Evolutionary conservation across 2,888 invertebrate genomes (phyloP), one percentile per base, ranked within the genome.

Genomic region (Scaeva pyrastri): DNA sequence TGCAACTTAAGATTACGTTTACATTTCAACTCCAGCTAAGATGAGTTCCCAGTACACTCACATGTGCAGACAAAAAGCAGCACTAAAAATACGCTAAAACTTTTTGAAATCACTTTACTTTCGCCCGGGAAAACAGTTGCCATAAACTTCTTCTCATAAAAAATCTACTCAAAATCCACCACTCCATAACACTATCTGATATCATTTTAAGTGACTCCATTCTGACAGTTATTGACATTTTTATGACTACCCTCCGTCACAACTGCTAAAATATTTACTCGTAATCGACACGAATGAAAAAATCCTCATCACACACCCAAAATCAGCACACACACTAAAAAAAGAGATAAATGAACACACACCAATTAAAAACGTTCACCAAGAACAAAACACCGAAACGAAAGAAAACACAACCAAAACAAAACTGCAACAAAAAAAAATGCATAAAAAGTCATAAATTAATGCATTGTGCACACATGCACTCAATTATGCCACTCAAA

Each of bases 401-500:
- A 60, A 41, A 60, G n/a, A 10, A 60, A 11, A 50, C 31, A 48
- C 23, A 62, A 43, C 41, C 31, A 58, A n/a, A 14, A 19, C 70
- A 31, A 16, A 58, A 62, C 14, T 58, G 68, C 39, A 45, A 64
- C 11, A 43, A 23, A 64, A 3, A 43, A 45, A 43, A 75, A 64
- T 48, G 52, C 31, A 81, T 60, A 21, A 82, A 86, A 77, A 73
- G 70, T 71, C 77, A 86, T 82, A 86, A 86, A 82, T 86, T 81
- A 82, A 86, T 86, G 86, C 86, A 74, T 78, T 86, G 86, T 82
- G 82, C 82, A 86, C 82, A 86, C 82, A 86, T 82, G 82, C 86
- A 86, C 86, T 86, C 82, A 86, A 86, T 86, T 86, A 86, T 86
- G 86, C 74, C 86, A 71, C 86, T 86, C 86, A 74, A 78, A 78